Conservation (phyloP, 2,797 vertebrate species). For the Eulemur rubriventer region DNA sequence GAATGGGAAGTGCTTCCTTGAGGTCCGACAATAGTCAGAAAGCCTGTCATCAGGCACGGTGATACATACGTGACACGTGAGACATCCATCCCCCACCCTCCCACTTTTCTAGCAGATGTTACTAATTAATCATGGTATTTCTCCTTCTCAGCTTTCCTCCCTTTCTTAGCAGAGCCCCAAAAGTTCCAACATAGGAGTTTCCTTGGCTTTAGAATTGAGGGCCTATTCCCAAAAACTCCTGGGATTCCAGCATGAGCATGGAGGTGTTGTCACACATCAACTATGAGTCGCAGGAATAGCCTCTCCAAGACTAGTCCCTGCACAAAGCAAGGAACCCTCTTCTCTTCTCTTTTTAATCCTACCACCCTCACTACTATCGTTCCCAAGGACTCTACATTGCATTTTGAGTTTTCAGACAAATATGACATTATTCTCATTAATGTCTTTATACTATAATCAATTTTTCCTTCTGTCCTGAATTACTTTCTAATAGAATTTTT, state of each 20-base stretch:
- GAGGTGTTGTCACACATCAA: background rate
- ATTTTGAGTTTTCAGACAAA: background rate
- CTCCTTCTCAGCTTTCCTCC: no score
- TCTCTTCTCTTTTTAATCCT: background rate
- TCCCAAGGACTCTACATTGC: background rate
- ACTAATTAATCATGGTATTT: background rate
- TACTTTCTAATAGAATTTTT: background rate
- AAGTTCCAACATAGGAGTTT: background rate
- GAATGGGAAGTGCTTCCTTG: background rate
- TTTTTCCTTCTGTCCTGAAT: background rate
- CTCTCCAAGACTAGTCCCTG: background rate
- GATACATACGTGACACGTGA: background rate
- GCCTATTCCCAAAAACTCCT: background rate
- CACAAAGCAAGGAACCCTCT: background rate
- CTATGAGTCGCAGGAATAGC: background rate
- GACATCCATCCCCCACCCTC: no score
- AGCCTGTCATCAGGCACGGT: background rate
- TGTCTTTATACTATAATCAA: background rate
- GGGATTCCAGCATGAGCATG: background rate
- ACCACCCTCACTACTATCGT: background rate
- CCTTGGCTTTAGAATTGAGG: background rate
- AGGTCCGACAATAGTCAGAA: background rate
- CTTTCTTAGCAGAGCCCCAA: background rate
- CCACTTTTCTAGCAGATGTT: background rate
- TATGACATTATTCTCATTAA: background rate